phyloP scores from a whole-genome alignment of 2,113 vertebrate species.

The Pipa parva region DNA sequence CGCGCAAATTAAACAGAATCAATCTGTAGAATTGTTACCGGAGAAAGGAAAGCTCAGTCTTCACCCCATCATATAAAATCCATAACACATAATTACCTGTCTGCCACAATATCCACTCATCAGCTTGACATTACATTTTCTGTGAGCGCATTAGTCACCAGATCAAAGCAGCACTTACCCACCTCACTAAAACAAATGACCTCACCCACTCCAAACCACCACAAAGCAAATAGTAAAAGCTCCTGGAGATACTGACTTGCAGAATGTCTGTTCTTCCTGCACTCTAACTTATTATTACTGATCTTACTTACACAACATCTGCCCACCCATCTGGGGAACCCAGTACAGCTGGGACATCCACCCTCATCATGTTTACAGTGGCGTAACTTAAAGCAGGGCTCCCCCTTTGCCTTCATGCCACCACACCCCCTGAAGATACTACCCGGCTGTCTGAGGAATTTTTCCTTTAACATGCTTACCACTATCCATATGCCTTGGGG shows the following conservation, averaged over 20 bases:
- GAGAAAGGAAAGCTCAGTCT: neutral
- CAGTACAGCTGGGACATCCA: too few relatives aligned
- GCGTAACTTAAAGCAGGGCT: too few relatives aligned
- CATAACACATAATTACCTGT: constrained; percentile 40
- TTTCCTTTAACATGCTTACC: too few relatives aligned
- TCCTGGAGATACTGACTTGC: neutral
- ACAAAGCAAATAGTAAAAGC: neutral
- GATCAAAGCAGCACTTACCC: constrained; percentile 19
- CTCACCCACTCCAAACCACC: constrained; percentile 15
- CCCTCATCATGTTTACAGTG: too few relatives aligned
- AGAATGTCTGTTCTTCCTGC: neutral
- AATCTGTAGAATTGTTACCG: neutral
- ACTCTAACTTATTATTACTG: too few relatives aligned
- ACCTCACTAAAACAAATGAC: constrained; percentile 29
- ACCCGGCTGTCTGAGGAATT: too few relatives aligned
- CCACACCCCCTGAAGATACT: too few relatives aligned
- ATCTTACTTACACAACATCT: neutral
- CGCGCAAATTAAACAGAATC: neutral
- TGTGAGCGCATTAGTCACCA: constrained; percentile 21
- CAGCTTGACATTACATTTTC: constrained; percentile 2
- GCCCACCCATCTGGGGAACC: neutral
- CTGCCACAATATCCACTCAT: constrained; percentile 29
- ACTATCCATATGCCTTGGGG: too few relatives aligned
- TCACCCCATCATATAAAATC: constrained; percentile 24
- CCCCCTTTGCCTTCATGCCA: too few relatives aligned